Evolutionary conservation across 2,797 vertebrate genomes (phyloP), one percentile per base, ranked within the genome.

Genomic region (Pteropus rufus): DNA sequence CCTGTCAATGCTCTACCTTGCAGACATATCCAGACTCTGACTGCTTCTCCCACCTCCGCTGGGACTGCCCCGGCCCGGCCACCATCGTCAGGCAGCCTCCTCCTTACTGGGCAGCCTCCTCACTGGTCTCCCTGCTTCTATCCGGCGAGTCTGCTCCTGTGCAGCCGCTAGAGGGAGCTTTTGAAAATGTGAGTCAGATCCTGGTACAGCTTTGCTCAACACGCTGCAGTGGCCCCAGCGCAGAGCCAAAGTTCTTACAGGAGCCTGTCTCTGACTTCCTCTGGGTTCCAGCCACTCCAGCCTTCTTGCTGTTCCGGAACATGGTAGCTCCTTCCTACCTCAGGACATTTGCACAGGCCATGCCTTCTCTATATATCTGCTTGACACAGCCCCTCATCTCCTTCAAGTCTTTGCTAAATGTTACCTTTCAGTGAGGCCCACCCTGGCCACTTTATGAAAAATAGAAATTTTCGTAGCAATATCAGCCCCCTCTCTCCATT

Each of bases 291-390:
- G 62, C 18, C 41, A 1, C 44, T 26, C 10, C 0, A 2, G 54
- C 23, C 21, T 54, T 54, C 8, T n/a, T 2, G 21, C 19, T 72
- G 1, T 10, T 67, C 49, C 54, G 69, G 29, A 72, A 10, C 2
- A 0, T 2, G 52, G 34, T 31, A 12, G 29, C 21, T n/a, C 34
- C 34, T 65, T 93, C 64, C 39, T 46, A 81, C 93, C 83, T 0
- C 94, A 80, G 89, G 65, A 41, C 86, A 72, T 95, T 85, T 65
- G 90, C 87, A 89, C 14, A 2, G 65, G 29, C 56, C 10, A 15
- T 5, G 1, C 72, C 73, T 39, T 19, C 21, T 46, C 23, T 11
- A 0, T 9, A 2, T 0, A 15, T 5, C 54, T 49, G 29, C n/a
- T 34, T 18, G 36, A 60, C 72, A 85, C 26, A 3, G 0, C 2